A percentile compares a stretch with the other conserved stretches of the same genome.
phyloP scores from a whole-genome alignment of 2,113 vertebrate genomes.

The Sebastes schlegelii region DNA sequence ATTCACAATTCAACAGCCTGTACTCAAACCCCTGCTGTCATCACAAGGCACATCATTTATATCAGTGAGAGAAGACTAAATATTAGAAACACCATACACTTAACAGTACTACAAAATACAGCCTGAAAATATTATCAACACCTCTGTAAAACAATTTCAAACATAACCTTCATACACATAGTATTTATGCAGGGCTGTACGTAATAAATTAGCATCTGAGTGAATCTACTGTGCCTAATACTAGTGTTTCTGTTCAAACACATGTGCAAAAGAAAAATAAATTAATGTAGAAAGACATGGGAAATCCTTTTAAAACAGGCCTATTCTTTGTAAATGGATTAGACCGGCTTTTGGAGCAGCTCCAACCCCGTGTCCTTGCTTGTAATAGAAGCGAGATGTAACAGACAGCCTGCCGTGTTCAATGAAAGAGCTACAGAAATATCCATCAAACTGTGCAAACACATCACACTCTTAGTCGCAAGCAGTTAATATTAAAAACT shows the following conservation, averaged over 20 bases:
- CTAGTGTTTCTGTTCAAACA: background rate
- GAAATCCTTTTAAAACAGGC: constrained; percentile 41
- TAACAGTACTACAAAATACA: background rate
- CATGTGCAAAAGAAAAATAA: constrained; percentile 1
- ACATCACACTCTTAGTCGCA: constrained; percentile 6
- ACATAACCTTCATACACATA: background rate
- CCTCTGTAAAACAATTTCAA: background rate
- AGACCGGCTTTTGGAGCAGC: constrained; percentile 6
- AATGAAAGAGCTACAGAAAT: constrained; percentile 24
- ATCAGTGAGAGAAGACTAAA: background rate
- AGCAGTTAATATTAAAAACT: constrained; percentile 29
- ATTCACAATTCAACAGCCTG: background rate
- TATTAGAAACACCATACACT: background rate
- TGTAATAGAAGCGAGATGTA: constrained; percentile 39
- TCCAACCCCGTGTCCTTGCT: constrained; percentile 36
- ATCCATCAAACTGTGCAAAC: constrained; percentile 23
- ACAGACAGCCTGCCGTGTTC: constrained; percentile 41
- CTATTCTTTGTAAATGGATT: constrained; percentile 42
- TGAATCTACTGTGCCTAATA: background rate
- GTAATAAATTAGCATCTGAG: background rate
- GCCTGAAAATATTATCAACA: background rate
- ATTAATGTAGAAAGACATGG: constrained; percentile 2
- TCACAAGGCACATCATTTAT: background rate
- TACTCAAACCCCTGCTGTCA: background rate
- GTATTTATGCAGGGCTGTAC: background rate